Percentiles rank a stretch among this genome's conserved stretches.
These are phyloP conservation scores for Cephus runcator DNA, from an alignment of 2,888 invertebrate genomes.

Conservation along the genomic window DNA sequence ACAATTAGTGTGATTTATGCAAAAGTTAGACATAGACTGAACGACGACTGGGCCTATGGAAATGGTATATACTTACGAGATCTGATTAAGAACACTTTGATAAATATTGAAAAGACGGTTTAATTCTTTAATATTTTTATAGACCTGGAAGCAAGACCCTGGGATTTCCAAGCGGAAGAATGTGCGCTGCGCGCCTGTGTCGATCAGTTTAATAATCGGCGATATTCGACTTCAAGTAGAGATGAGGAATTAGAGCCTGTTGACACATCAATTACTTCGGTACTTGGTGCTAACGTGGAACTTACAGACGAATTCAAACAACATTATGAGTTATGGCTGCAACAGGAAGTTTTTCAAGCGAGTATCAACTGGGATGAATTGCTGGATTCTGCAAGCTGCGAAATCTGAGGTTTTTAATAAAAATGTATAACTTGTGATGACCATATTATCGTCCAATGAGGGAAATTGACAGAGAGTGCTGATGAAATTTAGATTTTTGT, in stretches of 20 bases:
- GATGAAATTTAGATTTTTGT: not conserved
- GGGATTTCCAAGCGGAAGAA: constrained; percentile 99
- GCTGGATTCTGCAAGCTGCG: constrained; percentile 51
- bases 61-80: constrained; percentile 73
- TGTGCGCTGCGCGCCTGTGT: constrained; percentile 93
- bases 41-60: constrained; percentile 99
- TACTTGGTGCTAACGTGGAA: constrained; percentile 81
- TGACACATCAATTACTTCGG: constrained; percentile 85
- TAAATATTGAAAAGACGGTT: not conserved
- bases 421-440: not conserved
- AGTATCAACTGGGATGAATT: constrained; percentile 82
- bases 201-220: constrained; percentile 93
- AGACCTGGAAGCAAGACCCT: constrained; percentile 96
- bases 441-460: not conserved
- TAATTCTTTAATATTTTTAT: constrained; percentile 27
- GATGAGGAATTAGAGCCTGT: constrained; percentile 75
- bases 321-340: constrained; percentile 94
- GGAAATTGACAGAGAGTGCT: not conserved
- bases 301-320: constrained; percentile 93
- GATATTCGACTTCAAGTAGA: constrained; percentile 72
- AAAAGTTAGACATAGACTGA: constrained; percentile 94
- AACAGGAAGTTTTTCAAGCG: constrained; percentile 94
- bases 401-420: constrained; percentile 44
- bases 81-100: not conserved
- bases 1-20: constrained; percentile 99